Evolutionary conservation across 2,888 invertebrate genomes (phyloP).

Genomic region (Tiliacea citrago): DNA sequence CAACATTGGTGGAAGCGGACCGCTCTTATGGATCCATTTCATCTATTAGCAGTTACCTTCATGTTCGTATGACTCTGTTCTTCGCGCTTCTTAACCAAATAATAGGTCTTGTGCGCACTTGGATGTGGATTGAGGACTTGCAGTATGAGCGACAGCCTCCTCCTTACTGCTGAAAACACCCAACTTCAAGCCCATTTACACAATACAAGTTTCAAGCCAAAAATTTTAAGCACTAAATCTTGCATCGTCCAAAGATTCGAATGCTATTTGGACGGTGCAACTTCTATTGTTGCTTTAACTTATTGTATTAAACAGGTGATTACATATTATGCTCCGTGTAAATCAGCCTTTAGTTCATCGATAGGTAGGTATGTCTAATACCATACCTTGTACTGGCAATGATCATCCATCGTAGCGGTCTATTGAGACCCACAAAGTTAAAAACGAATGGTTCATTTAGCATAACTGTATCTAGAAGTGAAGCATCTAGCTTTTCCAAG

Average conservation of each 20-base stretch:
- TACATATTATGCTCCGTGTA: neutral
- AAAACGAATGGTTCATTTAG: neutral
- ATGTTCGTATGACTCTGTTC: neutral
- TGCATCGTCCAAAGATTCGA: neutral
- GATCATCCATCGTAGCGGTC: neutral
- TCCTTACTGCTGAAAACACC: neutral
- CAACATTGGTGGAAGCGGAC: neutral
- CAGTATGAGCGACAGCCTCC: neutral
- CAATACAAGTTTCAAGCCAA: neutral
- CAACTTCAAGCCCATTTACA: neutral
- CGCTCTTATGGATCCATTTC: conserved; percentile 13
- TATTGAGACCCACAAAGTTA: neutral
- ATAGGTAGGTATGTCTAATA: neutral
- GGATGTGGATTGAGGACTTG: neutral
- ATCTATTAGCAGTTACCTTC: conserved; percentile 13
- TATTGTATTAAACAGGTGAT: neutral
- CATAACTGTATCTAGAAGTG: neutral
- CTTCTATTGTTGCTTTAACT: neutral
- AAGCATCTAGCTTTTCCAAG: neutral
- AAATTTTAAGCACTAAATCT: neutral
- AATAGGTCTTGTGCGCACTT: neutral
- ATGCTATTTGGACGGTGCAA: neutral
- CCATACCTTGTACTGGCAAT: neutral
- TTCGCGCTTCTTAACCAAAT: neutral
- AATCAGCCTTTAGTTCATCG: neutral